A percentile compares a stretch with the other conserved stretches of the same genome.
These are phyloP conservation scores for Zaprionus nigranus DNA, from an alignment of 1,140 invertebrate species.

Conservation along the genomic window DNA sequence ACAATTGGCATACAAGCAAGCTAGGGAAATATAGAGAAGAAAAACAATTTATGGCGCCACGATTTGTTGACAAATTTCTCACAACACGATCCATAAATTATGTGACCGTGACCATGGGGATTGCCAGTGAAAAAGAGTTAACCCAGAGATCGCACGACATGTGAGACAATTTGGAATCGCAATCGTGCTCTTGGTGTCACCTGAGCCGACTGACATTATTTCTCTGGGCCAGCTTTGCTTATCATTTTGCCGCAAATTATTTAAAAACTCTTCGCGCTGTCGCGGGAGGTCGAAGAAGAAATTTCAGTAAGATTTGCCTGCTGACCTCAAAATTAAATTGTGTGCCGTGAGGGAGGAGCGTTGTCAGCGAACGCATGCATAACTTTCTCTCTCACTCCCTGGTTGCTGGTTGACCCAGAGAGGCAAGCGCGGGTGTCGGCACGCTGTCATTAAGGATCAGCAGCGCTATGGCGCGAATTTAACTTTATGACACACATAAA, in stretches of 20 bases:
- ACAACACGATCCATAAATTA: constrained; percentile 79
- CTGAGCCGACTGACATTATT: constrained; percentile 46
- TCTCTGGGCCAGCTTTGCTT: constrained; percentile 19
- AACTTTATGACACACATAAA: constrained; percentile 58
- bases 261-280: constrained; percentile 41
- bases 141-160: constrained; percentile 59
- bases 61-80: constrained; percentile 80
- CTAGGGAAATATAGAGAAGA: neutral
- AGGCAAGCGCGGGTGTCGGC: constrained; percentile 52
- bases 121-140: constrained; percentile 23
- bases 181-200: constrained; percentile 64
- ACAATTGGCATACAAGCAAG: constrained; percentile 52
- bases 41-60: constrained; percentile 75
- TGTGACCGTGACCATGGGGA: constrained; percentile 70
- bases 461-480: constrained; percentile 45
- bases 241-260: constrained; percentile 72
- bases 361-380: neutral
- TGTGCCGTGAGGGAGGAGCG: constrained; percentile 1
- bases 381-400: constrained; percentile 43
- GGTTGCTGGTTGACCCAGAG: constrained; percentile 22
- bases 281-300: constrained; percentile 26
- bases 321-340: constrained; percentile 28
- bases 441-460: constrained; percentile 61
- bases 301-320: constrained; percentile 20
- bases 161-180: constrained; percentile 66